Evolutionary conservation across 92 coral and sea anemone species (phyloP).

Genomic region (Porites cylindrica): DNA sequence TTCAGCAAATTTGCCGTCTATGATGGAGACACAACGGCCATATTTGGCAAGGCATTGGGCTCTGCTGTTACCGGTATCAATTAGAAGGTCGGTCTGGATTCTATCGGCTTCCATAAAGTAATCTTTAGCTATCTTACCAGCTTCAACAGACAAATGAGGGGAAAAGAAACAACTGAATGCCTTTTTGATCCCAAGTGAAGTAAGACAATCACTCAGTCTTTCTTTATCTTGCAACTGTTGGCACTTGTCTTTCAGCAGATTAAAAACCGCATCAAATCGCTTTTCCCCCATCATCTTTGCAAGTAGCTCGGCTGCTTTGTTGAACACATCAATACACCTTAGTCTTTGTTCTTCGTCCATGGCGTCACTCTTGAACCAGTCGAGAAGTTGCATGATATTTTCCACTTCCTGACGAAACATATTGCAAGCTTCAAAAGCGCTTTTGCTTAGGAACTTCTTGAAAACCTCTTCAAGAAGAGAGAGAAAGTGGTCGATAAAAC

Average conservation of each 20-base stretch:
- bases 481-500: conserved; percentile 41
- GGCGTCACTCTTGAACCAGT: conserved; percentile 27
- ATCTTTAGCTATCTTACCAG: conserved; percentile 43
- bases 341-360: not conserved
- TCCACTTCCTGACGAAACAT: conserved; percentile 45
- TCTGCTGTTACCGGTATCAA: conserved; percentile 51
- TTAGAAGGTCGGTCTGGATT: conserved; percentile 23
- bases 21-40: conserved; percentile 52
- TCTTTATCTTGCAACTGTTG: conserved; percentile 13
- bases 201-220: conserved; percentile 53
- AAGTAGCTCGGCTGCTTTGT: conserved; percentile 46
- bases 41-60: conserved; percentile 74
- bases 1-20: not conserved
- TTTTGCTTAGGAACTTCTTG: conserved; percentile 43
- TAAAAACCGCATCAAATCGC: not conserved
- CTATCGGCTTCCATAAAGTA: conserved; percentile 44
- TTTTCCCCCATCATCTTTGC: conserved; percentile 47
- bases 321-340: conserved; percentile 45
- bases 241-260: conserved; percentile 12
- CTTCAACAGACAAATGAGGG: conserved; percentile 18
- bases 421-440: conserved; percentile 24
- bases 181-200: conserved; percentile 64
- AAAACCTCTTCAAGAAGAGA: conserved; percentile 36
- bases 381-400: conserved; percentile 43
- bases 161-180: conserved; percentile 35